Percentiles rank a stretch among this genome's conserved stretches.
Evolutionary conservation across 2,113 vertebrate genomes (phyloP).

Genomic region (Neolamprologus devosi): DNA sequence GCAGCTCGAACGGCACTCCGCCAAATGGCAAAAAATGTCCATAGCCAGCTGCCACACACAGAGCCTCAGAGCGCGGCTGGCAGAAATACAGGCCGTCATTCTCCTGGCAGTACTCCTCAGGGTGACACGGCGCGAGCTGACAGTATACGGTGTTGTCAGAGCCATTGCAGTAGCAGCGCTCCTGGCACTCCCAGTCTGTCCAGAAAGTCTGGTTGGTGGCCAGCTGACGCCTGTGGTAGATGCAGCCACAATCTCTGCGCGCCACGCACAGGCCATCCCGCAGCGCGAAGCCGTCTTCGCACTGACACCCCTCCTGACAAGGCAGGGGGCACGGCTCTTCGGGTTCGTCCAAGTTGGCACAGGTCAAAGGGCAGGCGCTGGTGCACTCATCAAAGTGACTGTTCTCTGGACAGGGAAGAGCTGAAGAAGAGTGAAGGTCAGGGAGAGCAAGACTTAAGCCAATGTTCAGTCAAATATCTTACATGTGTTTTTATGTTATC

Average conservation of each 20-base stretch:
- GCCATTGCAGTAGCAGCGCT: constrained; percentile 94
- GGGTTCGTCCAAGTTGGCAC: constrained; percentile 74
- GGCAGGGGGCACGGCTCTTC: constrained; percentile 76
- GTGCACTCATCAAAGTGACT: constrained; percentile 95
- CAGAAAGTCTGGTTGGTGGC: constrained; percentile 92
- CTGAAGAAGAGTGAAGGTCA: constrained; percentile 51
- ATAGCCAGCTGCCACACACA: constrained; percentile 87
- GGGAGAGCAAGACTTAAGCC: background rate
- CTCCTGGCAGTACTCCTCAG: constrained; percentile 88
- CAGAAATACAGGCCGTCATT: constrained; percentile 81
- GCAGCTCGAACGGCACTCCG: constrained; percentile 86
- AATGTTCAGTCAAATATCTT: background rate
- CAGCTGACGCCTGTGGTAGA: constrained; percentile 80
- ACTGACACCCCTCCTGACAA: constrained; percentile 89
- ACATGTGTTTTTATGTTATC: background rate
- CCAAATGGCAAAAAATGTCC: constrained; percentile 90
- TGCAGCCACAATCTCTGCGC: constrained; percentile 86
- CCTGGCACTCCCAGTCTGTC: constrained; percentile 90
- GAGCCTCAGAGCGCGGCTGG: constrained; percentile 79
- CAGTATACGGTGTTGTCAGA: constrained; percentile 92
- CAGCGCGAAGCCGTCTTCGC: constrained; percentile 83
- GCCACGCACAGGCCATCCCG: constrained; percentile 77
- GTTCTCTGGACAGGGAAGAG: constrained; percentile 86
- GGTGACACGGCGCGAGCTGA: constrained; percentile 76
- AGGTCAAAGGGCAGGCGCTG: constrained; percentile 81